Percentiles rank a stretch among this genome's conserved stretches.
Evolutionary conservation across 2,888 invertebrate genomes (phyloP).

Genomic region (Ichneumon xanthorius): DNA sequence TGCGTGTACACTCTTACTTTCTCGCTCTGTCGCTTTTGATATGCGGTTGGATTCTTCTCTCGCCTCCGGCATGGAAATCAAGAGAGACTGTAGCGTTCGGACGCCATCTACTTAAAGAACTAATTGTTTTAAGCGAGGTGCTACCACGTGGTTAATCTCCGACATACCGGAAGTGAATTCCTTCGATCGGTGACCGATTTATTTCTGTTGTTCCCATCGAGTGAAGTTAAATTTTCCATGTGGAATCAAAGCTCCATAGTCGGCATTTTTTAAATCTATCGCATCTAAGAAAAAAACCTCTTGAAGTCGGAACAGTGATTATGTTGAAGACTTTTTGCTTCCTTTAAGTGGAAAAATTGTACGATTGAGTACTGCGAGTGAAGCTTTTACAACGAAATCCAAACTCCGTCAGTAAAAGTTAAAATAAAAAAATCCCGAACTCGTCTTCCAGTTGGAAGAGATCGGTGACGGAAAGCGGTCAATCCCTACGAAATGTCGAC

Average conservation of each 20-base stretch:
- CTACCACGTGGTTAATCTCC: too few species aligned
- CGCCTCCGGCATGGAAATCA: constrained; percentile 3
- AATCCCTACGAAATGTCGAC: not conserved
- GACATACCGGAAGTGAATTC: too few species aligned
- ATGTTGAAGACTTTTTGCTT: not conserved
- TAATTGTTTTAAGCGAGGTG: too few species aligned
- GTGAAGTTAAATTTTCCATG: not conserved
- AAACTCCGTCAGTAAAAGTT: not conserved
- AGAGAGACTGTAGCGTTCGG: not conserved
- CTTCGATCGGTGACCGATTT: too few species aligned
- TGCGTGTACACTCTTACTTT: constrained; percentile 27
- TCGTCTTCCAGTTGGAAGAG: constrained; percentile 19
- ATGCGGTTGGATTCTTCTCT: not conserved
- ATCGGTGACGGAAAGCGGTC: not conserved
- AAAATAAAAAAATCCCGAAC: not conserved
- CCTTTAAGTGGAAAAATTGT: not conserved
- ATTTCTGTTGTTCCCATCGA: too few species aligned
- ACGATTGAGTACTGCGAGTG: too few species aligned
- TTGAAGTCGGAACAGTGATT: too few species aligned
- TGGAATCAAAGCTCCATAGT: not conserved
- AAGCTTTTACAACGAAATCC: not conserved
- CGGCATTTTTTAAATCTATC: not conserved
- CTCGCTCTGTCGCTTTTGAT: constrained; percentile 31
- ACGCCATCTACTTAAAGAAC: not conserved
- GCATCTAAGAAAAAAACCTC: not conserved